These are phyloP conservation scores for Orcinus orca DNA, from an alignment of 2,113 vertebrate genomes.

Conservation along the genomic window DNA sequence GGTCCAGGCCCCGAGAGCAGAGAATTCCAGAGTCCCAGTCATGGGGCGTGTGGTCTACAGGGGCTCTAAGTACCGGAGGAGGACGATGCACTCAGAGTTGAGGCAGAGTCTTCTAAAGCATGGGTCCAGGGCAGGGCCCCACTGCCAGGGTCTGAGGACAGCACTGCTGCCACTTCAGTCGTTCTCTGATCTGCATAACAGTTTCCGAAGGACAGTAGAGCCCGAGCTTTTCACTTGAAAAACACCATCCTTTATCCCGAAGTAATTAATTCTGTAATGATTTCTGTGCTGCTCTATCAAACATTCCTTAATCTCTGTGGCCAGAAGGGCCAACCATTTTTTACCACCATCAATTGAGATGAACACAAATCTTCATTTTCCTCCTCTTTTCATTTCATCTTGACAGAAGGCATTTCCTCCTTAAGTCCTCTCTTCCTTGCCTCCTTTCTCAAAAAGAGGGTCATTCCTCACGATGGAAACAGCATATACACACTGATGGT, in stretches of 20 bases:
- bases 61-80: background rate
- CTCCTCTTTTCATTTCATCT: background rate
- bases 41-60: background rate
- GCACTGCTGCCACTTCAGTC: background rate
- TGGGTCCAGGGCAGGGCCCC: background rate
- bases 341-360: background rate
- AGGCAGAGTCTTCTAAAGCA: background rate
- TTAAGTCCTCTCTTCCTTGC: background rate
- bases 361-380: slow-evolving; percentile 1
- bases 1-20: background rate
- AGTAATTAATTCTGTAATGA: background rate
- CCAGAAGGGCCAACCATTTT: background rate
- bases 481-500: background rate
- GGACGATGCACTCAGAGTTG: fast-evolving
- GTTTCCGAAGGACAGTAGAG: background rate
- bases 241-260: background rate
- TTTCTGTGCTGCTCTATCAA: background rate
- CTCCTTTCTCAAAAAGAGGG: background rate
- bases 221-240: background rate
- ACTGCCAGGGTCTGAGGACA: background rate
- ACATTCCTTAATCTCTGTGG: background rate
- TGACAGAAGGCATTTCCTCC: background rate
- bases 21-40: background rate
- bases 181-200: background rate
- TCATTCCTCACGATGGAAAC: background rate